These are phyloP conservation scores for Talpa occidentalis DNA, from an alignment of 2,113 vertebrate genomes.

Conservation along the genomic window DNA sequence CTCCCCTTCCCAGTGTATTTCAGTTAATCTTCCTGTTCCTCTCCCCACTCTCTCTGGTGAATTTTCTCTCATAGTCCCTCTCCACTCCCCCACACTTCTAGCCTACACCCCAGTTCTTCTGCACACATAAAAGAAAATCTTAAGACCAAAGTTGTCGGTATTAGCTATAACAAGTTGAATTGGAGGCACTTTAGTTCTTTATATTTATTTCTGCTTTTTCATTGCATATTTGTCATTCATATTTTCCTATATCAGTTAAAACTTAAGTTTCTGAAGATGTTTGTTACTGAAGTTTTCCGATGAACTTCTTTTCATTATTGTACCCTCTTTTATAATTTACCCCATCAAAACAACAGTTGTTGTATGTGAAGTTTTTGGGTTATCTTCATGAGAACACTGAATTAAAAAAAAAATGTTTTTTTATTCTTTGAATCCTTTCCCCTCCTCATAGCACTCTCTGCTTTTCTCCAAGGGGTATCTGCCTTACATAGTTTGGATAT, in stretches of 20 bases:
- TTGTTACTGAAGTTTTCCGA: background rate
- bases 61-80: too few relatives aligned
- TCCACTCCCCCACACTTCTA: too few relatives aligned
- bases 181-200: background rate
- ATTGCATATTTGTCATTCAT: background rate
- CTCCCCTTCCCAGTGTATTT: too few relatives aligned
- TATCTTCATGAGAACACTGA: background rate
- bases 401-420: background rate
- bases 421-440: background rate
- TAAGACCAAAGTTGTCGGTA: background rate
- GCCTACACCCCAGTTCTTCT: too few relatives aligned
- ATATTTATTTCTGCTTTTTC: background rate
- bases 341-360: background rate
- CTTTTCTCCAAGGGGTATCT: background rate
- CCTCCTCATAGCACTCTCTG: background rate
- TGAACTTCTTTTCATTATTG: slow-evolving; percentile 17
- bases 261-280: background rate
- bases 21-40: too few relatives aligned
- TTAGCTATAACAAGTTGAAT: background rate
- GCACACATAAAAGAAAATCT: background rate
- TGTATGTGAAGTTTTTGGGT: background rate
- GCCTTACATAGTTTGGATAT: background rate
- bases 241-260: slow-evolving; percentile 19
- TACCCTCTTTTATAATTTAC: background rate
- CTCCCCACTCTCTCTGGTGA: too few relatives aligned